Evolutionary conservation across 2,113 vertebrate species (phyloP).

Genomic region (Falcunculus frontatus): DNA sequence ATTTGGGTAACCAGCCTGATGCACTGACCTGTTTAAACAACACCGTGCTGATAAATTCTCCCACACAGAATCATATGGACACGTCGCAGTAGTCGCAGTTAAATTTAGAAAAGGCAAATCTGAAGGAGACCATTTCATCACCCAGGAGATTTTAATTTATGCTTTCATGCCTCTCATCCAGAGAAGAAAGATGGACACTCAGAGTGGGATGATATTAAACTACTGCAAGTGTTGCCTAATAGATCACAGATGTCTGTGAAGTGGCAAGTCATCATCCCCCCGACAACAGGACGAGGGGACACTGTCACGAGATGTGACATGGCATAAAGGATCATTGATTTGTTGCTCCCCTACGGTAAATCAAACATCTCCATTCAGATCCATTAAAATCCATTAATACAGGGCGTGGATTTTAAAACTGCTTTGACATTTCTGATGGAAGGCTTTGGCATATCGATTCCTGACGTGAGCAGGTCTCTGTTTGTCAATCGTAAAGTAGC

Average conservation of each 20-base stretch:
- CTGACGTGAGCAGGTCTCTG: background rate
- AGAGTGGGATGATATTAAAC: background rate
- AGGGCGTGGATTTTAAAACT: background rate
- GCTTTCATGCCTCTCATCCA: background rate
- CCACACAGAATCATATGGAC: rapidly evolving
- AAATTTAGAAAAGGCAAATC: background rate
- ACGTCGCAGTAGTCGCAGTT: background rate
- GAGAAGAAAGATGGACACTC: conserved; percentile 25
- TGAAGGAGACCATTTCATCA: background rate
- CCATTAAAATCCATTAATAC: background rate
- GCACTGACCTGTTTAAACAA: background rate
- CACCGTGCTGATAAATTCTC: background rate
- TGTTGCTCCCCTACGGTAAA: background rate
- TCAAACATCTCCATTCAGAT: conserved; percentile 3
- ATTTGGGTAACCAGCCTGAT: background rate
- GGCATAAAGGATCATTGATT: conserved; percentile 6
- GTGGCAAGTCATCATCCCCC: background rate
- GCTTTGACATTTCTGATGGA: background rate
- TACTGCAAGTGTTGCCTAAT: background rate
- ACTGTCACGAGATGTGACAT: background rate
- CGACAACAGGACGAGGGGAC: background rate
- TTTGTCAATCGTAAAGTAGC: background rate
- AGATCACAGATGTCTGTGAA: conserved; percentile 8
- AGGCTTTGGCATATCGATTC: background rate
- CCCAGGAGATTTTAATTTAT: background rate